These are phyloP conservation scores for Papilio machaon DNA, from an alignment of 1,140 invertebrate genomes.

Conservation along the genomic window DNA sequence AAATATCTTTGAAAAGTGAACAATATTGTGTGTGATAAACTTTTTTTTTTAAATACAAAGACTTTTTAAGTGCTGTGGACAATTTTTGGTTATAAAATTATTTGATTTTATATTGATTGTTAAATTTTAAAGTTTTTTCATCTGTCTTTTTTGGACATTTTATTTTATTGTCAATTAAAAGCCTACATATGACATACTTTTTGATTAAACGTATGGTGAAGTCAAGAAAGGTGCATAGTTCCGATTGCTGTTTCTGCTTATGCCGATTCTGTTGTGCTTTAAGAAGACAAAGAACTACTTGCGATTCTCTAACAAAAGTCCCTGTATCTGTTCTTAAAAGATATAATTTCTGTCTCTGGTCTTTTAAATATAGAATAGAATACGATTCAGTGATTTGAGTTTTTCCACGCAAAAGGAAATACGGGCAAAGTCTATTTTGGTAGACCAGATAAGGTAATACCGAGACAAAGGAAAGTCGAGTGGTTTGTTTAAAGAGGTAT, in stretches of 20 bases:
- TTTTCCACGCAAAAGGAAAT: constrained; percentile 34
- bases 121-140: not conserved
- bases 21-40: not conserved
- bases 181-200: constrained; percentile 77
- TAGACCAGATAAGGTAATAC: constrained; percentile 47
- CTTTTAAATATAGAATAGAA: constrained; percentile 70
- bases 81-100: not conserved
- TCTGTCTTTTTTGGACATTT: constrained; percentile 23
- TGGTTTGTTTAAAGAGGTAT: constrained; percentile 55
- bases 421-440: constrained; percentile 21
- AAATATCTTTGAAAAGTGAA: constrained; percentile 49
- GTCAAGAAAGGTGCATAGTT: constrained; percentile 69
- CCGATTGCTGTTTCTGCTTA: constrained; percentile 59
- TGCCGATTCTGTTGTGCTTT: constrained; percentile 68
- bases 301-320: constrained; percentile 68
- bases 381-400: constrained; percentile 48
- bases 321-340: constrained; percentile 67
- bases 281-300: constrained; percentile 60
- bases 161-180: constrained; percentile 54
- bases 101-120: not conserved
- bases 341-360: constrained; percentile 76
- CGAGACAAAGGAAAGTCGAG: constrained; percentile 55
- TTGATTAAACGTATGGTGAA: constrained; percentile 55
- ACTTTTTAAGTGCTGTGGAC: not conserved
- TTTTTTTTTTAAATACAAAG: not conserved